Evolutionary conservation across 2,888 invertebrate genomes (phyloP).

Genomic region (Cerastis rubricosa): DNA sequence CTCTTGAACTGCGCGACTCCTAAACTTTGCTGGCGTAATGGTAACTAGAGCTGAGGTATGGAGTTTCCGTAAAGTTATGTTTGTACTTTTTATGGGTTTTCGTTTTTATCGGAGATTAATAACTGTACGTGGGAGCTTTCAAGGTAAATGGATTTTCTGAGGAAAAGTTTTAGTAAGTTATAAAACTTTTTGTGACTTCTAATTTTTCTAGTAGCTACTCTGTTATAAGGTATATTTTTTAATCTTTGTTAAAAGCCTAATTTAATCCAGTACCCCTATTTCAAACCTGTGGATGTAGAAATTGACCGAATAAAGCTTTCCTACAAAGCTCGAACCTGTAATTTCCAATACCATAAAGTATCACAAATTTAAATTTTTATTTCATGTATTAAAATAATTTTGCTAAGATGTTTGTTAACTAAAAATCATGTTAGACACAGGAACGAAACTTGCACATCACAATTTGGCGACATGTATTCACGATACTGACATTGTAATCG

Average conservation of each 20-base stretch:
- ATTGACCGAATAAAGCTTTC: neutral
- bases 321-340: neutral
- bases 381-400: neutral
- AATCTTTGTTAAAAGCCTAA: neutral
- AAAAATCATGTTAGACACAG: neutral
- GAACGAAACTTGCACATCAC: neutral
- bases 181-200: constrained; percentile 23
- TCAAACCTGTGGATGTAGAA: neutral
- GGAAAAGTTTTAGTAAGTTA: constrained; percentile 10
- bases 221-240: neutral
- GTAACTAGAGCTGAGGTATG: constrained; percentile 59
- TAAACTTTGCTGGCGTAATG: constrained; percentile 34
- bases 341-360: neutral
- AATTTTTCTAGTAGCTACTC: neutral
- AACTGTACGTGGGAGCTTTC: constrained; percentile 18
- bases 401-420: neutral
- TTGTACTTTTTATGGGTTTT: constrained; percentile 54
- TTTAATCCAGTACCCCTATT: neutral
- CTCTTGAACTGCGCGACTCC: constrained; percentile 42
- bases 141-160: constrained; percentile 30
- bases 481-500: constrained; percentile 50
- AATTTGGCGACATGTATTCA: constrained; percentile 22
- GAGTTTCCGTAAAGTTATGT: constrained; percentile 50
- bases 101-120: constrained; percentile 57
- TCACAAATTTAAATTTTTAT: neutral